These are phyloP conservation scores for Chondrilla cf. caribensis DNA, from an alignment of 37 sponge, comb jelly and placozoan genomes.

Conservation along the genomic window DNA sequence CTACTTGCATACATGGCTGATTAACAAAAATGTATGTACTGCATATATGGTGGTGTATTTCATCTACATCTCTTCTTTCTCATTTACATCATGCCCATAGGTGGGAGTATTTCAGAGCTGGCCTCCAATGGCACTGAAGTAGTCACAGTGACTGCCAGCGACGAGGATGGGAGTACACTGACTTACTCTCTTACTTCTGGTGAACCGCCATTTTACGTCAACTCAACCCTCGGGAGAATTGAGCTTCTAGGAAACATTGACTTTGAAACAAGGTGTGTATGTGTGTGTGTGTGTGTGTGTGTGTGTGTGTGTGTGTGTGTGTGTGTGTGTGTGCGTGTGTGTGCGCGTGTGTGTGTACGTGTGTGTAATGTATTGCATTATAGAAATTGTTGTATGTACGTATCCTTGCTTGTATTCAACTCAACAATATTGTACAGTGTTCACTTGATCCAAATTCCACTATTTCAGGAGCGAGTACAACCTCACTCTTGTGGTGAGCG, in stretches of 20 bases:
- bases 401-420: too few species aligned
- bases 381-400: too few species aligned
- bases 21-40: background rate
- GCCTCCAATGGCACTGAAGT: constrained; percentile 26
- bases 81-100: too few species aligned
- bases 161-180: constrained; percentile 25
- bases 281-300: constrained; percentile 4
- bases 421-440: too few species aligned
- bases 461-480: background rate
- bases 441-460: too few species aligned
- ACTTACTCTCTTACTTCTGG: background rate
- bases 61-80: background rate
- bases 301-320: constrained; percentile 9
- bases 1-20: too few species aligned
- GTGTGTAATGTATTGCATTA: too few species aligned
- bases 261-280: constrained; percentile 32
- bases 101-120: constrained; percentile 28
- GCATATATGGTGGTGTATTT: background rate
- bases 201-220: background rate
- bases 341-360: background rate
- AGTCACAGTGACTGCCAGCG: constrained; percentile 33
- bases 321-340: constrained; percentile 4
- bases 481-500: constrained; percentile 18
- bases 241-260: constrained; percentile 25
- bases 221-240: background rate